Conservation (phyloP, 2,888 invertebrate species). For the Conops quadrifasciatus region DNA sequence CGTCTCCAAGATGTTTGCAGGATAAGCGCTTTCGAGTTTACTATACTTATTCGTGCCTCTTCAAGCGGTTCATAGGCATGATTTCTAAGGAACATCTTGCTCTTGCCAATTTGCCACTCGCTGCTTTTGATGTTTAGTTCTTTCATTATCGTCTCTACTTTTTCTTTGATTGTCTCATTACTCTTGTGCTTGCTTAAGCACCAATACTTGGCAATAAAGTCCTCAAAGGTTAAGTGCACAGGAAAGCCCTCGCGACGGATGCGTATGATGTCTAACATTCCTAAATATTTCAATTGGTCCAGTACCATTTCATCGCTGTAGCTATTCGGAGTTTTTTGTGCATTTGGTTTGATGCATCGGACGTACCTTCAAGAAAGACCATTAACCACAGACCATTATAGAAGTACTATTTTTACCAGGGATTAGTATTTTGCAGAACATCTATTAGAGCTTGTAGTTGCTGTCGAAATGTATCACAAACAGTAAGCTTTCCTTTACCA, state of each 20-base stretch:
- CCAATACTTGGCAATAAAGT: conserved; percentile 80
- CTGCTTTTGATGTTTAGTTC: conserved; percentile 74
- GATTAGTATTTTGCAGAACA: conserved; percentile 87
- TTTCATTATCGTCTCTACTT: conserved; percentile 67
- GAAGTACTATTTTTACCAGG: conserved; percentile 71
- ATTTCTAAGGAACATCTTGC: conserved; percentile 83
- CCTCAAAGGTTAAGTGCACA: conserved; percentile 80
- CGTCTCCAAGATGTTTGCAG: conserved; percentile 83
- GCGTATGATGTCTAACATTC: conserved; percentile 92
- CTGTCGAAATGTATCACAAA: conserved; percentile 87
- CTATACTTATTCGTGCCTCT: conserved; percentile 76
- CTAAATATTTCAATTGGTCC: conserved; percentile 88
- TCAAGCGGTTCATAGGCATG: conserved; percentile 87
- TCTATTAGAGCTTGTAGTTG: conserved; percentile 89
- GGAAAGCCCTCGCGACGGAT: conserved; percentile 91
- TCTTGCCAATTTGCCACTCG: conserved; percentile 90
- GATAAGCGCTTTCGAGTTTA: conserved; percentile 75
- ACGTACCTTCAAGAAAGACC: conserved; percentile 73
- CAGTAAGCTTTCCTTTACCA: conserved; percentile 88
- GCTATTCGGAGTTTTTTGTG: conserved; percentile 80
- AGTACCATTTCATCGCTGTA: conserved; percentile 83
- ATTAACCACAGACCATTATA: not conserved
- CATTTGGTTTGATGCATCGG: conserved; percentile 91
- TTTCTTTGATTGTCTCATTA: conserved; percentile 50
- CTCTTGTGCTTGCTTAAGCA: conserved; percentile 69